Percentiles rank a stretch among this genome's conserved stretches.
phyloP scores from a whole-genome alignment of 2,797 vertebrate genomes.

The Chromobotia macracanthus region DNA sequence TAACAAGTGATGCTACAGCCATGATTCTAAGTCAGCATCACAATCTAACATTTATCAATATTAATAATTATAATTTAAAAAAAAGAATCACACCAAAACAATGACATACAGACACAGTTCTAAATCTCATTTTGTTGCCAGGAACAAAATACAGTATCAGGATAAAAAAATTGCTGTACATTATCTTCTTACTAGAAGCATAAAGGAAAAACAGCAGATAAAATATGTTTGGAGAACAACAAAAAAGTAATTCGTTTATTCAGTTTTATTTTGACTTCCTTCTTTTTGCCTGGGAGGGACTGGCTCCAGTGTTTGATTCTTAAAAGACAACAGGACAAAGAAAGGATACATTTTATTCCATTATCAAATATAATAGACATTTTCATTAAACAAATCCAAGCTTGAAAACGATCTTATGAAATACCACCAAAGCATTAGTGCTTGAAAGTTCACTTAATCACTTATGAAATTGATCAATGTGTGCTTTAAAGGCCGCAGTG shows the following conservation, averaged over 20 bases:
- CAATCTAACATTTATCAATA: slow-evolving; percentile 77
- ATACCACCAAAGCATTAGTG: too few relatives aligned
- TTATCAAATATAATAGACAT: background rate
- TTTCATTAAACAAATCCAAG: too few relatives aligned
- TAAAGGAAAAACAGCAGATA: slow-evolving; percentile 77
- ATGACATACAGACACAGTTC: slow-evolving; percentile 65
- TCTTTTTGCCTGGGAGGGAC: slow-evolving; percentile 94
- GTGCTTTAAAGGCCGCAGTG: too few relatives aligned
- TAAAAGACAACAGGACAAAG: slow-evolving; percentile 50
- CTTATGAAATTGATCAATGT: too few relatives aligned
- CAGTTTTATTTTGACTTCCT: slow-evolving; percentile 95
- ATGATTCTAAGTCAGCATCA: slow-evolving; percentile 72
- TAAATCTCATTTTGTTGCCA: slow-evolving; percentile 75
- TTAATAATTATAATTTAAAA: slow-evolving; percentile 58
- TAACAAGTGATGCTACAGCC: slow-evolving; percentile 74
- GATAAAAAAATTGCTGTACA: slow-evolving; percentile 87
- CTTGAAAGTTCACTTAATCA: too few relatives aligned
- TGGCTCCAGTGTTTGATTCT: slow-evolving; percentile 88
- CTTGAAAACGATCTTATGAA: too few relatives aligned
- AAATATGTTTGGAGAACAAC: slow-evolving; percentile 81
- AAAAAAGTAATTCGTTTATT: too few relatives aligned
- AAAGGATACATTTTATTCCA: background rate
- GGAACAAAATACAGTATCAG: slow-evolving; percentile 78
- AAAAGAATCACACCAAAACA: slow-evolving; percentile 72
- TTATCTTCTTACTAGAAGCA: slow-evolving; percentile 77